These are phyloP conservation scores for Lepidothrix coronata DNA, from an alignment of 2,113 vertebrate species.

Conservation along the genomic window DNA sequence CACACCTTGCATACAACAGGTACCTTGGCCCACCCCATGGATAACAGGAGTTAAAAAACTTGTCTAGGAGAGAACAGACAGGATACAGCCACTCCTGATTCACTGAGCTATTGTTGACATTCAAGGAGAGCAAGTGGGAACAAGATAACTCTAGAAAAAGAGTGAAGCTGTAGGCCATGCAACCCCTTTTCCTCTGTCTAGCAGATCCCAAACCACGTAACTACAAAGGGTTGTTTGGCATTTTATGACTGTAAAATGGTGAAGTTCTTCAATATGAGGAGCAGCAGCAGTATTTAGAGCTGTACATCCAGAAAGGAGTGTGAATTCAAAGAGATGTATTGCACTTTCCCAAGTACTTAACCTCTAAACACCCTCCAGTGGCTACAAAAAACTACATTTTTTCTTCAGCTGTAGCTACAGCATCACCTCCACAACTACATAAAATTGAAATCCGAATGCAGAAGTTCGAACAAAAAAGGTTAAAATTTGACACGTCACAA, in stretches of 20 bases:
- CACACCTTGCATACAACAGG: not conserved
- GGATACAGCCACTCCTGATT: not conserved
- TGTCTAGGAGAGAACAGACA: not conserved
- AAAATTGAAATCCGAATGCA: not conserved
- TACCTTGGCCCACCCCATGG: not conserved
- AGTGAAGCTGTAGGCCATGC: not conserved
- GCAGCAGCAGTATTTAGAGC: not conserved
- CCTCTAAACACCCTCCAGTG: not conserved
- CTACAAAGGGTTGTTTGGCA: not conserved
- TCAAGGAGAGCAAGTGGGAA: not conserved
- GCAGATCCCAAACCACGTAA: not conserved
- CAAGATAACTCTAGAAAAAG: not conserved
- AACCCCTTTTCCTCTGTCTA: not conserved
- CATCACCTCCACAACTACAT: not conserved
- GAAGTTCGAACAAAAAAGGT: not conserved
- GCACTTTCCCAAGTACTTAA: not conserved
- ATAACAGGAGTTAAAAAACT: not conserved
- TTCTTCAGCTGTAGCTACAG: not conserved
- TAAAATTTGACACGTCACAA: not conserved
- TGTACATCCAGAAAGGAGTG: not conserved
- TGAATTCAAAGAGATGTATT: not conserved
- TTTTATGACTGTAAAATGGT: not conserved
- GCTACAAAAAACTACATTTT: not conserved
- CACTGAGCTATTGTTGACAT: not conserved
- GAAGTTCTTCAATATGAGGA: not conserved